Percentiles rank a stretch among this genome's conserved stretches.
These are phyloP conservation scores for Melanostigma gelatinosum DNA, from an alignment of 2,113 vertebrate species.

Conservation along the genomic window DNA sequence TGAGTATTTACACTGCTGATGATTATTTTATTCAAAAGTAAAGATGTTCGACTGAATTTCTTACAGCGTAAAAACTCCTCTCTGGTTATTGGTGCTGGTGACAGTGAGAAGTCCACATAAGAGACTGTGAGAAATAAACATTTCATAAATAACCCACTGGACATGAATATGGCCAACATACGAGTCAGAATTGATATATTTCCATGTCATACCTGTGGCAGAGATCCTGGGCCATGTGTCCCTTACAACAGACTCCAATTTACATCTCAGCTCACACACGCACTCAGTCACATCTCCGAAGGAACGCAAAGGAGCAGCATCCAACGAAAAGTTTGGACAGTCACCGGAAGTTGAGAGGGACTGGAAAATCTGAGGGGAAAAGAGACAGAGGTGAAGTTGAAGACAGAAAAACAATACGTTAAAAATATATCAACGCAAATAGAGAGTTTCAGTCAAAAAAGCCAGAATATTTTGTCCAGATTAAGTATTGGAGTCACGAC, in stretches of 20 bases:
- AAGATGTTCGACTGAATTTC: background rate
- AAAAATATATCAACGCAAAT: background rate
- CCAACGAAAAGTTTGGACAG: background rate
- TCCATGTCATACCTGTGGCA: conserved; percentile 12
- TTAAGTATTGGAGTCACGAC: background rate
- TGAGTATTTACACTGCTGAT: background rate
- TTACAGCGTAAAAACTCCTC: conserved; percentile 19
- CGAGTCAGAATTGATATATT: background rate
- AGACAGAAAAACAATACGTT: background rate
- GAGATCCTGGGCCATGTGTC: conserved; percentile 34
- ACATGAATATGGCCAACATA: background rate
- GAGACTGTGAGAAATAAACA: conserved; percentile 9
- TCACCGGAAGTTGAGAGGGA: conserved; percentile 12
- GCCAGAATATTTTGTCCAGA: background rate
- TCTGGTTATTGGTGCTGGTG: background rate
- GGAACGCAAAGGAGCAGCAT: background rate
- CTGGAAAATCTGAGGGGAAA: background rate
- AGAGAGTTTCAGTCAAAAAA: too few species aligned
- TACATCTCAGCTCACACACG: conserved; percentile 33
- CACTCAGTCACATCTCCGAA: conserved; percentile 16
- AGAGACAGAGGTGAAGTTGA: background rate
- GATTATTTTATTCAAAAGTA: background rate
- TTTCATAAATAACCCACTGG: background rate
- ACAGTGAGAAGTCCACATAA: conserved; percentile 12
- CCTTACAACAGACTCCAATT: background rate